These are phyloP conservation scores for Cepaea nemoralis DNA, from an alignment of 1,140 invertebrate species.

Conservation along the genomic window DNA sequence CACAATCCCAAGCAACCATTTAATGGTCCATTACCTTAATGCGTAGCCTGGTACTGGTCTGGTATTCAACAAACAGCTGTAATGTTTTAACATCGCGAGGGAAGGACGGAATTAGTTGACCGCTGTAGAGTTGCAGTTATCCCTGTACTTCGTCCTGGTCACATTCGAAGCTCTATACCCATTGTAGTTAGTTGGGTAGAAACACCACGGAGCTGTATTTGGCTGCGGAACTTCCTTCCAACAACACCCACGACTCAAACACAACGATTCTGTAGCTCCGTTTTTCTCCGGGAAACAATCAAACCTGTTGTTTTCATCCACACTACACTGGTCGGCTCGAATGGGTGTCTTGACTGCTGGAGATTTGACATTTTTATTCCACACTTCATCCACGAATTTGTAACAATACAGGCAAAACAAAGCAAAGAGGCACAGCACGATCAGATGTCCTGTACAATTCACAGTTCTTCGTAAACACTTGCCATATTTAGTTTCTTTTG, in stretches of 20 bases:
- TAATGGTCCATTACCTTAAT: constrained; percentile 62
- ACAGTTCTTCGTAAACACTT: background rate
- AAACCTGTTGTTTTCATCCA: constrained; percentile 64
- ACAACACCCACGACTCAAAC: constrained; percentile 81
- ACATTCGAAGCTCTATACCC: constrained; percentile 50
- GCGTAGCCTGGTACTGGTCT: constrained; percentile 49
- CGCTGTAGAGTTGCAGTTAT: constrained; percentile 44
- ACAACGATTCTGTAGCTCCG: constrained; percentile 76
- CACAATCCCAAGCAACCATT: too few relatives aligned
- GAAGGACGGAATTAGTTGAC: constrained; percentile 47
- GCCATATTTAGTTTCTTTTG: background rate
- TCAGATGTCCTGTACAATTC: background rate
- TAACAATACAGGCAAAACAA: background rate
- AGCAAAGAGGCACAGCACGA: background rate
- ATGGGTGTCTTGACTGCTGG: background rate
- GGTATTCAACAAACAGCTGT: constrained; percentile 50
- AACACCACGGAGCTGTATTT: constrained; percentile 54
- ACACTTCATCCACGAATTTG: background rate
- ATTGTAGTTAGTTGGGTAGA: constrained; percentile 50
- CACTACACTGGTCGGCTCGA: constrained; percentile 26
- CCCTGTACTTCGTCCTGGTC: constrained; percentile 37
- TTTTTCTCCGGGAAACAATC: constrained; percentile 83
- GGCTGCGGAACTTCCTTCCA: constrained; percentile 71
- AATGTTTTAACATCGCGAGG: constrained; percentile 54
- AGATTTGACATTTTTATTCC: background rate